Percentiles rank a stretch among this genome's conserved stretches.
These are phyloP conservation scores for Poecilia gillii DNA, from an alignment of 2,797 vertebrate genomes.

Conservation along the genomic window DNA sequence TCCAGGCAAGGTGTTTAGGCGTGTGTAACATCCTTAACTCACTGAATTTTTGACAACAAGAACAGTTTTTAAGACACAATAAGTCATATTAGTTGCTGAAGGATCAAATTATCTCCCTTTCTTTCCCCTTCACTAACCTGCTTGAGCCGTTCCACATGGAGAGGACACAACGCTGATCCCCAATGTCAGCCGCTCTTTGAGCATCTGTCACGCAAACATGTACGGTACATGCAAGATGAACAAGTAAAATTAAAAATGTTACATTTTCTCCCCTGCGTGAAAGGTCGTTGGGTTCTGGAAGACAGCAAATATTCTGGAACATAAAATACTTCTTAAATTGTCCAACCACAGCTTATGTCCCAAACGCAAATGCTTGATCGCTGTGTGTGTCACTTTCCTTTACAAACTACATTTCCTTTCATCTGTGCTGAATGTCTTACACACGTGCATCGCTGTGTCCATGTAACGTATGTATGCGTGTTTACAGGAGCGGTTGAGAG, in stretches of 20 bases:
- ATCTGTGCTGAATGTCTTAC: not conserved
- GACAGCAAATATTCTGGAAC: constrained; percentile 30
- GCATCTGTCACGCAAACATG: not conserved
- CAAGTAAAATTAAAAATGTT: not conserved
- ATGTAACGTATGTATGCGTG: constrained; percentile 37
- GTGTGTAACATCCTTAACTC: constrained; percentile 11
- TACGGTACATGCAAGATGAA: not conserved
- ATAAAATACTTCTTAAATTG: constrained; percentile 8
- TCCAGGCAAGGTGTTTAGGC: not conserved
- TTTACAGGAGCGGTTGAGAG: constrained; percentile 63
- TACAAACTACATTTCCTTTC: not conserved
- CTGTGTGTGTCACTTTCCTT: not conserved
- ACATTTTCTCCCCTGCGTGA: not conserved
- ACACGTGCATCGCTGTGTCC: constrained; percentile 19
- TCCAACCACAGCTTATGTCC: no score
- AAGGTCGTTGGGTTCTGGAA: constrained; percentile 24
- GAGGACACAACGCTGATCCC: constrained; percentile 26
- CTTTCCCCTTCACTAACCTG: constrained; percentile 60
- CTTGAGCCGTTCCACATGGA: constrained; percentile 64
- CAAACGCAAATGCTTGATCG: not conserved
- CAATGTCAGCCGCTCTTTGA: not conserved
- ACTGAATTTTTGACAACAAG: constrained; percentile 12
- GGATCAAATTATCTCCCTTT: constrained; percentile 24
- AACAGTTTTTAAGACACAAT: not conserved
- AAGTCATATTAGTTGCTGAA: not conserved